Evolutionary conservation across 2,113 vertebrate genomes (phyloP).

Genomic region (Bolborhynchus lineola): DNA sequence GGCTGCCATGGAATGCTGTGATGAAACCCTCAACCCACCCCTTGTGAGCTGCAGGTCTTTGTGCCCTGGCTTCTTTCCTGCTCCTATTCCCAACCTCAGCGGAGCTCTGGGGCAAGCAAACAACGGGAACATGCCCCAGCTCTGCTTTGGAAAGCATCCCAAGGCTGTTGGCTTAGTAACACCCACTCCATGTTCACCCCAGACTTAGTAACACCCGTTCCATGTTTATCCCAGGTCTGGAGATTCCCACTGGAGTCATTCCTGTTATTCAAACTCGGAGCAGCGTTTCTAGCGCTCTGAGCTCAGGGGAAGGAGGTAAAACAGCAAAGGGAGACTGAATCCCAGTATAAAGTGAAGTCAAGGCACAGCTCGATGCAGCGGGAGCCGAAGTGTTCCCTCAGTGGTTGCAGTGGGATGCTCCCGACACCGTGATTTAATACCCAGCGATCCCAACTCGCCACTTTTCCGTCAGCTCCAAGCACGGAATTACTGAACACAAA

Average conservation of each 20-base stretch:
- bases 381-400: not conserved
- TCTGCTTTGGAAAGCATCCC: not conserved
- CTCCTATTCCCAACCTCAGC: not conserved
- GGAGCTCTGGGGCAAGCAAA: not conserved
- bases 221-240: not conserved
- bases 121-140: not conserved
- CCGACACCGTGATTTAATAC: not conserved
- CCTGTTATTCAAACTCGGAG: not conserved
- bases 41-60: not conserved
- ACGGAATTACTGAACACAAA: fast-evolving
- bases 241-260: not conserved
- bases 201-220: too few species aligned
- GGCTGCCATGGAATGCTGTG: not conserved
- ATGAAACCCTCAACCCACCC: not conserved
- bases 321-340: not conserved
- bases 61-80: not conserved
- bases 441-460: not conserved
- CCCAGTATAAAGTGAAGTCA: not conserved
- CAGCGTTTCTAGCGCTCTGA: not conserved
- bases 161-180: not conserved
- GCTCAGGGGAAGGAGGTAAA: not conserved
- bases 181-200: not conserved
- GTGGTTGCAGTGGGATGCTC: not conserved
- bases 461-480: not conserved
- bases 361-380: fast-evolving